Evolutionary conservation across 2,113 vertebrate species (phyloP), one percentile per base, ranked within the genome.

Genomic region (Nycticebus coucang): DNA sequence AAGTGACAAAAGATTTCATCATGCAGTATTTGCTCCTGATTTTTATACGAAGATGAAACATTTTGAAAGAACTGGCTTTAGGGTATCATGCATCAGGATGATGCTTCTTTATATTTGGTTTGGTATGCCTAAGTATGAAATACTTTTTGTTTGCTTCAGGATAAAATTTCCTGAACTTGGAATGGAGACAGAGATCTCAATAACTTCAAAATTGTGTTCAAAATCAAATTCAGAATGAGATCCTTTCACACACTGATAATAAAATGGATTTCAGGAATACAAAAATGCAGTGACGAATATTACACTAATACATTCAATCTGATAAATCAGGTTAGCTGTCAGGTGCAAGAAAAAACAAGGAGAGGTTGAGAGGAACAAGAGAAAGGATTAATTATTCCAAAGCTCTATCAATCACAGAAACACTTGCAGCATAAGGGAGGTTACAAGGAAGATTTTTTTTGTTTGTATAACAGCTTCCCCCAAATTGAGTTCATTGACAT

Each of bases 41-140:
- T 97, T 97, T 88, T 97, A 21, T 64, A 89, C 68, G 55, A 93
- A 91, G 59, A 95, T 41, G 83, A 80, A 95, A 91, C 97, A 96
- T 98, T 95, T 96, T 97, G 75, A 89, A 97, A 96, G 90, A 96
- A 92, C 57, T 66, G 91, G 69, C 84, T 97, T 97, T 35, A 94
- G 75, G 78, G 77, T 82, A 17, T 87, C 93, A 93, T 87, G 96
- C 78, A 97, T 68, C 85, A 97, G 96, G 2, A 14, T 24, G 77
- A 88, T 95, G 50, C 37, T 94, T 97, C 86, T 96, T 96, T 95
- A 83, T 41, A 60, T 93, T 97, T 89, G 35, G 26, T 17, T 30
- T 93, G 62, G 62, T 50, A 94, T 82, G 80, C 30, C 97, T 95
- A 69, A 93, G 72, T 93, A 53, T 60, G 87, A 98, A 97, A 95